phyloP scores from a whole-genome alignment of 2,888 invertebrate species.

The Oscheius sp. region DNA sequence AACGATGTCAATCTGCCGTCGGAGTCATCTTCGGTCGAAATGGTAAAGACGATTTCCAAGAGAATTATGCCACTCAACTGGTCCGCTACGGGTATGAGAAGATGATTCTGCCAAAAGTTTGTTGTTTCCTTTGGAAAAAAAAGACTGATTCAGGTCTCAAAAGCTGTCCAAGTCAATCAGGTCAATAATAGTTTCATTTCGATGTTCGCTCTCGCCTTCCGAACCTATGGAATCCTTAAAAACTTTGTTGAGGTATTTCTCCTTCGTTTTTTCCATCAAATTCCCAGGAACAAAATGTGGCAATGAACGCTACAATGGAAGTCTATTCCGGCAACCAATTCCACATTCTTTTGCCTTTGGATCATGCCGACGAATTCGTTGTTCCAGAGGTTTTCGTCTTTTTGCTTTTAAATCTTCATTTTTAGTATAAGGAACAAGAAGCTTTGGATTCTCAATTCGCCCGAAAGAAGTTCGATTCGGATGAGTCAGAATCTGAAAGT shows the following conservation, averaged over 20 bases:
- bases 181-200: conserved; percentile 47
- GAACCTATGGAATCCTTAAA: conserved; percentile 46
- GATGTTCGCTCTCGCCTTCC: conserved; percentile 45
- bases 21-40: conserved; percentile 53
- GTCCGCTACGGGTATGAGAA: conserved; percentile 57
- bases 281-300: conserved; percentile 9
- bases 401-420: too few relatives aligned
- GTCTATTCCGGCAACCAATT: conserved; percentile 47
- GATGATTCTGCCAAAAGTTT: conserved; percentile 48
- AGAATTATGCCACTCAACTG: conserved; percentile 51
- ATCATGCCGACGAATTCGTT: conserved; percentile 57
- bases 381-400: conserved; percentile 64
- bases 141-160: neutral
- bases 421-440: conserved; percentile 50
- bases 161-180: conserved; percentile 52
- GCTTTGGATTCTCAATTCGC: conserved; percentile 50
- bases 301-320: conserved; percentile 42
- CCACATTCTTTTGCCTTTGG: conserved; percentile 56
- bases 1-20: conserved; percentile 59
- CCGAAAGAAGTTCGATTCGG: conserved; percentile 55
- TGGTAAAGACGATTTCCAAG: conserved; percentile 40
- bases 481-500: conserved; percentile 55
- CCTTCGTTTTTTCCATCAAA: neutral
- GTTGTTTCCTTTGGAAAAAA: neutral
- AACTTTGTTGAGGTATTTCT: conserved; percentile 42